Evolutionary conservation across 2,888 invertebrate species (phyloP).

Genomic region (Ichneumon xanthorius): DNA sequence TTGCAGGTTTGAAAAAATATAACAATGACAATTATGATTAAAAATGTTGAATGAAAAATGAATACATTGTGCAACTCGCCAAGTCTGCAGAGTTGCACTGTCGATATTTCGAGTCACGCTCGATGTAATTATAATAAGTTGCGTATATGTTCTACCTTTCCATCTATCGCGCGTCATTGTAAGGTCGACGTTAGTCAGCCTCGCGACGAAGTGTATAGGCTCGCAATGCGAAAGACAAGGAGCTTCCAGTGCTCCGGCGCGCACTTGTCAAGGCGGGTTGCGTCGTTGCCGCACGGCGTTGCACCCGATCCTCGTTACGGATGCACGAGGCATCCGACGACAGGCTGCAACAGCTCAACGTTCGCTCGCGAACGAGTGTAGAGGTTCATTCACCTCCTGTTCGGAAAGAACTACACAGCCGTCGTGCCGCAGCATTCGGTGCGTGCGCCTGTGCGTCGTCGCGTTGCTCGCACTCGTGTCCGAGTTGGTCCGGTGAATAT

Average conservation of each 20-base stretch:
- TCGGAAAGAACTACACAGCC: constrained; percentile 61
- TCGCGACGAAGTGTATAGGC: neutral
- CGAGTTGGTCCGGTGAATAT: constrained; percentile 55
- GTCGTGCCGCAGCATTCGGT: constrained; percentile 46
- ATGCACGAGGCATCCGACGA: constrained; percentile 80
- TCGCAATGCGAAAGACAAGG: constrained; percentile 19
- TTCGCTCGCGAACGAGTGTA: constrained; percentile 29
- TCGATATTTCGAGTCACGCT: constrained; percentile 40
- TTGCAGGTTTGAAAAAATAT: neutral
- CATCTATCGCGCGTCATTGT: constrained; percentile 70
- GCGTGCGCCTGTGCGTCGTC: constrained; percentile 40
- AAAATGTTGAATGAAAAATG: neutral
- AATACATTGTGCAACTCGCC: neutral
- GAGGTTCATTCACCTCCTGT: constrained; percentile 64
- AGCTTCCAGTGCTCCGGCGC: constrained; percentile 25
- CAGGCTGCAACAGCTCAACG: constrained; percentile 52
- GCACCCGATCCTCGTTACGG: constrained; percentile 81
- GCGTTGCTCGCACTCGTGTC: constrained; percentile 49
- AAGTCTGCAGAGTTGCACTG: constrained; percentile 1
- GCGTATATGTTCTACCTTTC: constrained; percentile 52
- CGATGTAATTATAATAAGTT: constrained; percentile 64
- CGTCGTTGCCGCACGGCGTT: constrained; percentile 61
- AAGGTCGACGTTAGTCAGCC: constrained; percentile 75
- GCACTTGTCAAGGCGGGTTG: constrained; percentile 55
- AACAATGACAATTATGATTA: neutral